These are phyloP conservation scores for Florisuga fusca DNA, from an alignment of 2,797 vertebrate genomes.

Conservation along the genomic window DNA sequence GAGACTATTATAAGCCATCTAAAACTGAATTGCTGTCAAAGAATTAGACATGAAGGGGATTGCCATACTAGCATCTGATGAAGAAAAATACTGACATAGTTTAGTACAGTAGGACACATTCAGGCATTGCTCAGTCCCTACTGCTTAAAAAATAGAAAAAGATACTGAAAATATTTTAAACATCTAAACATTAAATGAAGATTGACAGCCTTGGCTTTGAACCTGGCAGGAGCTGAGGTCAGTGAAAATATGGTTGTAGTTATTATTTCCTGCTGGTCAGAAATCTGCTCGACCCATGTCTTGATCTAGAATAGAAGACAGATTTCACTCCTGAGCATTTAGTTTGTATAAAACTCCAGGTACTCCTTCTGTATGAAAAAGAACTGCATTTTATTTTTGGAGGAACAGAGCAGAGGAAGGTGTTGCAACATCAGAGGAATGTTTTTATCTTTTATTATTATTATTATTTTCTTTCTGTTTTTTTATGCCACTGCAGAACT, in stretches of 20 bases:
- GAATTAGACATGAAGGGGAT: slow-evolving; percentile 46
- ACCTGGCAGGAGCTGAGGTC: not conserved
- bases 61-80: not conserved
- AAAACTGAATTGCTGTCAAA: slow-evolving; percentile 58
- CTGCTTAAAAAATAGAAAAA: slow-evolving; percentile 24
- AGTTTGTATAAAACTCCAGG: not conserved
- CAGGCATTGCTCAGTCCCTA: not conserved
- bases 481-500: not conserved
- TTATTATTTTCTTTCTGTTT: too few relatives aligned
- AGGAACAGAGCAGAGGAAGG: not conserved
- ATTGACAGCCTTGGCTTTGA: not conserved
- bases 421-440: not conserved
- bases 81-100: slow-evolving; percentile 33
- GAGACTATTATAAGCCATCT: slow-evolving; percentile 28
- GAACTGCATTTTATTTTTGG: not conserved
- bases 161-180: slow-evolving; percentile 22
- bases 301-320: not conserved
- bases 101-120: not conserved
- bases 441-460: not conserved
- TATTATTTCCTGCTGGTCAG: not conserved
- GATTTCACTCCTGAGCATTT: not conserved
- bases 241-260: not conserved
- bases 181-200: not conserved
- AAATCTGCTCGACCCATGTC: not conserved
- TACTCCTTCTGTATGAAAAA: not conserved